Conservation (phyloP, 2,113 vertebrate genomes). For the Struthio camelus region DNA sequence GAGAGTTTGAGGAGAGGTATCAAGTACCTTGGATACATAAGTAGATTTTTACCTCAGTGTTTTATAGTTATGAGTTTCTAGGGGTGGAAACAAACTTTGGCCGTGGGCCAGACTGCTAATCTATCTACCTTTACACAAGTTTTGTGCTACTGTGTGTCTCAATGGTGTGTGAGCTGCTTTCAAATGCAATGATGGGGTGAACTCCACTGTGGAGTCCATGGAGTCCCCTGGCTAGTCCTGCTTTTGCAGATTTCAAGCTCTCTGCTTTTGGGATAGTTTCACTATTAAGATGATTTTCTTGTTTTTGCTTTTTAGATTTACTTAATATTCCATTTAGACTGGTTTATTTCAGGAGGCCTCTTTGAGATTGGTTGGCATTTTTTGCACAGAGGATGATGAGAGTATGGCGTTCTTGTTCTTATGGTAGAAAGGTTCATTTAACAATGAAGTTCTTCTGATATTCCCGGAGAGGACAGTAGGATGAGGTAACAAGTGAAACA, state of each 20-base stretch:
- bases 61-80: constrained; percentile 8
- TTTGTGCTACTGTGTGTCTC: background rate
- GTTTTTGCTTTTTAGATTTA: background rate
- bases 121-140: background rate
- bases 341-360: background rate
- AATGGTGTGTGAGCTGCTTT: background rate
- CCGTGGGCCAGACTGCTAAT: background rate
- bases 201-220: background rate
- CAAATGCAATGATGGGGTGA: background rate
- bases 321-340: background rate
- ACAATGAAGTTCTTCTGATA: background rate
- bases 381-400: background rate
- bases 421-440: background rate
- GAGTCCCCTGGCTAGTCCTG: background rate
- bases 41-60: background rate
- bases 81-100: background rate
- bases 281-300: background rate
- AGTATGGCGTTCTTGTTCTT: background rate
- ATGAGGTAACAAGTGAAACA: background rate
- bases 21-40: constrained; percentile 1
- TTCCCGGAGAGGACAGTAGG: background rate
- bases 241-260: background rate
- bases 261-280: background rate
- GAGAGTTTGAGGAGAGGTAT: constrained; percentile 11
- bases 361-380: background rate